phyloP scores from a whole-genome alignment of 2,888 invertebrate species.

The Macrophya alboannulata region DNA sequence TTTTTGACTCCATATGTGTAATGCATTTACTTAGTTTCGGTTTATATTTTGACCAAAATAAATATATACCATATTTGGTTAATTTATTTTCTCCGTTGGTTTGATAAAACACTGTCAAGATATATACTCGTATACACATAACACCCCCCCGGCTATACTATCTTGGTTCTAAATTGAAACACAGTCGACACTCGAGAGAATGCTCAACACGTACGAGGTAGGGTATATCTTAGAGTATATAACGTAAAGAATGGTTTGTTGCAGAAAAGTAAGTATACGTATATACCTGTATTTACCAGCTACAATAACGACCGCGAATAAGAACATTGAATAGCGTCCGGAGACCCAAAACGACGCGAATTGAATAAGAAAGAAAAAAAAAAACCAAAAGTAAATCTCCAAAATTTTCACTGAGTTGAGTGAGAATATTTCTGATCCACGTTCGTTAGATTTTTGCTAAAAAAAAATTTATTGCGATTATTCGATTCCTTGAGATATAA shows the following conservation, averaged over 20 bases:
- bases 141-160: not conserved
- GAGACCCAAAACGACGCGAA: not conserved
- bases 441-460: not conserved
- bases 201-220: not conserved
- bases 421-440: not conserved
- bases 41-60: too few relatives aligned
- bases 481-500: not conserved
- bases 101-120: not conserved
- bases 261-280: not conserved
- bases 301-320: not conserved
- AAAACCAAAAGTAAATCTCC: not conserved
- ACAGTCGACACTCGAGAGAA: not conserved
- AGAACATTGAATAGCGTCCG: not conserved
- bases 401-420: not conserved
- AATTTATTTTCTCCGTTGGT: not conserved
- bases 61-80: not conserved
- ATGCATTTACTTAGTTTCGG: too few relatives aligned
- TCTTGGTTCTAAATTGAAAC: not conserved
- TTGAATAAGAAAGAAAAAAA: not conserved
- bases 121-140: not conserved
- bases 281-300: too few relatives aligned
- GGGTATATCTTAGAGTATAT: not conserved
- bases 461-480: not conserved
- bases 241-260: not conserved
- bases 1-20: too few relatives aligned